A percentile compares a stretch with the other conserved stretches of the same genome.
These are phyloP conservation scores for Pangasius macronema DNA, from an alignment of 2,797 vertebrate species.

Conservation along the genomic window DNA sequence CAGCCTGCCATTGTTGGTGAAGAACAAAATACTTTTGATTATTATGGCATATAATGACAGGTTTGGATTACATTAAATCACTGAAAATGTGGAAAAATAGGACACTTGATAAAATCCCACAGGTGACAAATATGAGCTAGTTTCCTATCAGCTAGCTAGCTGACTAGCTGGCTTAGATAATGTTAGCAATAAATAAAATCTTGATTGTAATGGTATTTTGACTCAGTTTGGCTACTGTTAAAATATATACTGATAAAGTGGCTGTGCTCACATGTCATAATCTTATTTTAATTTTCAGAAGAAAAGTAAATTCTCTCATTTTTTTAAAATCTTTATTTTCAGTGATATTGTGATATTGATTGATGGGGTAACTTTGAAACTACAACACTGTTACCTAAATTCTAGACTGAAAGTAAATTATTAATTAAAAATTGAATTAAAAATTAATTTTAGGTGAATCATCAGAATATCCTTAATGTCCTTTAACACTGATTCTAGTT, in stretches of 20 bases:
- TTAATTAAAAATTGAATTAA: background rate
- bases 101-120: background rate
- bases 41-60: background rate
- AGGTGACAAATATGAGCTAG: background rate
- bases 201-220: background rate
- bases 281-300: background rate
- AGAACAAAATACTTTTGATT: background rate
- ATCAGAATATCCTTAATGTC: background rate
- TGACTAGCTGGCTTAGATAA: background rate
- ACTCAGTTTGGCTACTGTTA: background rate
- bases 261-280: background rate
- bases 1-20: background rate
- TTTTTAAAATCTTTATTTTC: background rate
- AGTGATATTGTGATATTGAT: background rate
- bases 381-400: background rate
- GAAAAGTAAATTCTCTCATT: background rate
- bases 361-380: background rate
- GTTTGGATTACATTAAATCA: background rate
- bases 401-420: background rate
- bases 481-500: background rate
- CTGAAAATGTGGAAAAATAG: background rate
- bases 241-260: background rate
- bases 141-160: background rate
- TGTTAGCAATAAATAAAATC: background rate
- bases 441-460: background rate